A percentile compares a stretch with the other conserved stretches of the same genome.
These are phyloP conservation scores for Blastobasis adustella DNA, from an alignment of 2,888 invertebrate species.

Conservation along the genomic window DNA sequence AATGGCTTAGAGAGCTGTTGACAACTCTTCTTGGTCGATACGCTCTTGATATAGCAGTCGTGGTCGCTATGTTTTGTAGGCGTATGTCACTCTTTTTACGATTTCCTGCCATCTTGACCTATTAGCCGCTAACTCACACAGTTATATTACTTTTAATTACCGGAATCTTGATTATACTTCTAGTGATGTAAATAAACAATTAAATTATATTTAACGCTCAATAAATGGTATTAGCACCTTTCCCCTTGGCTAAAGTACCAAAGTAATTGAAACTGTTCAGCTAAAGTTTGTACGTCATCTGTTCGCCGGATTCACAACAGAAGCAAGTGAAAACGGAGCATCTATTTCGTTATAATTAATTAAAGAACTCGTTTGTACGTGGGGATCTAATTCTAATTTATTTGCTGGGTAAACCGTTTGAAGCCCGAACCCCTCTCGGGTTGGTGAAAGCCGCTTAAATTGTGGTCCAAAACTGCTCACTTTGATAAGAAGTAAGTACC, in stretches of 20 bases:
- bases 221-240: not conserved
- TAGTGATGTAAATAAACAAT: conserved; percentile 10
- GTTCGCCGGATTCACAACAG: conserved; percentile 23
- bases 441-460: conserved; percentile 22
- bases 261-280: too few species aligned
- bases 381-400: conserved; percentile 47
- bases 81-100: too few species aligned
- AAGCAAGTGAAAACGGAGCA: conserved; percentile 28
- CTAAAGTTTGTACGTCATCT: too few species aligned
- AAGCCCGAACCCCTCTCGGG: conserved; percentile 20
- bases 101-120: too few species aligned
- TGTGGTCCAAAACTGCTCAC: conserved; percentile 26
- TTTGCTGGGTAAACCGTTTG: conserved; percentile 34
- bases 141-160: too few species aligned
- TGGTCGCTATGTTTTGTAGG: too few species aligned
- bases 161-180: not conserved
- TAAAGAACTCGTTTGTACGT: conserved; percentile 43
- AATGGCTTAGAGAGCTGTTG: too few species aligned
- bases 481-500: conserved; percentile 17
- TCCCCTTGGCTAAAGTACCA: too few species aligned
- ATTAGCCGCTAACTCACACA: too few species aligned
- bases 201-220: not conserved
- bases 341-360: conserved; percentile 50
- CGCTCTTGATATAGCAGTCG: too few species aligned
- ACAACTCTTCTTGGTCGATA: too few species aligned